Evolutionary conservation across 2,797 vertebrate species (phyloP), one percentile per base, ranked within the genome.

Genomic region (Notoglanidium macrostoma): DNA sequence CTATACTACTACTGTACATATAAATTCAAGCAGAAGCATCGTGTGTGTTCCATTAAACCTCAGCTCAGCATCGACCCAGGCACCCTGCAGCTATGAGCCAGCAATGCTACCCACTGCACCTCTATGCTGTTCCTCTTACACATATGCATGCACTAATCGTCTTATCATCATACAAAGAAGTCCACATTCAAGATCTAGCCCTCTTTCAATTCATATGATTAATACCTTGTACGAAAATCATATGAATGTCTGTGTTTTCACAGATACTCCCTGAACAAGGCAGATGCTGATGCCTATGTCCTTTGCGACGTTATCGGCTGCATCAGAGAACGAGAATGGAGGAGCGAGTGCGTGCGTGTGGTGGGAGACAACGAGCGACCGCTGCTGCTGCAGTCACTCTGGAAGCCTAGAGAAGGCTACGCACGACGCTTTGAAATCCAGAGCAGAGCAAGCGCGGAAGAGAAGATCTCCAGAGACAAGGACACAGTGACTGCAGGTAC

Each of bases 401-500:
- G 96, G 96, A 97, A 97, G 93, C 96, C 96, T 73, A 94, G 94
- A 87, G 96, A 96, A 61, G 96, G 96, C 17, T 94, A 96, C 86
- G 94, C 94, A 0, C 92, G 96, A 32, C 93, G 96, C 1, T 96
- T 97, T n/a, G 96, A 97, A 91, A 96, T 97, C 91, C 96, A 96
- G 90, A 93, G 86, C 80, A 94, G 93, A 85, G 93, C 93, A 82
- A 92, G 57, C 0, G 93, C 96, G 17, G 96, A 97, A 81, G 95
- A 96, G 92, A 94, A 93, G 91, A 92, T 91, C 0, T 93, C 94
- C 84, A 94, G 89, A 90, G 96, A 96, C 76, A 94, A 93, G 91
- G 96, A 97, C 93, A 97, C 96, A 12, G 81, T 96, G 89, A 97
- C 96, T 35, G 96, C 96, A 83, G 96, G 96, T 96, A 96, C 9